Conservation (phyloP, 2,888 invertebrate species). For the Branchipolynoe longqiensis region DNA sequence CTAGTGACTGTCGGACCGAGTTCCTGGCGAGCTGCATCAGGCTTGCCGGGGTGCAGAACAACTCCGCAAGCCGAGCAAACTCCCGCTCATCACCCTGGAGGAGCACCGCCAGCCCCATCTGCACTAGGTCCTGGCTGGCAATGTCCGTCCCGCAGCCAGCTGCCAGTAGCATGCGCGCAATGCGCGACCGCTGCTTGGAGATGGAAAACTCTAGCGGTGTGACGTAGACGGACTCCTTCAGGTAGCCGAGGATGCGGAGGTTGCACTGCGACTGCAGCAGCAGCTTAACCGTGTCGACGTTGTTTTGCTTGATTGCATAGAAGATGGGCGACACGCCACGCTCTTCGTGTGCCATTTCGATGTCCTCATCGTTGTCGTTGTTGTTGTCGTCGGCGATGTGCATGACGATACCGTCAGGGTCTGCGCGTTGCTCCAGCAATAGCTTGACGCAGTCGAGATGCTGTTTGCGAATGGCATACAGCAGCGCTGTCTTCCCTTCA, state of each 20-base stretch:
- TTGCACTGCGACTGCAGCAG: slow-evolving; percentile 21
- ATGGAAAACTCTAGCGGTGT: slow-evolving; percentile 13
- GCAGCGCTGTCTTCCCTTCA: slow-evolving; percentile 71
- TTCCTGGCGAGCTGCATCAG: slow-evolving; percentile 31
- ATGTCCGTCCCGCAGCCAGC: background rate
- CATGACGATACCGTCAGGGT: slow-evolving; percentile 42
- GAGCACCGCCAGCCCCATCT: background rate
- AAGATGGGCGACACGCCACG: slow-evolving; percentile 21
- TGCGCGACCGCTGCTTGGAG: background rate
- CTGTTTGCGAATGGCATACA: slow-evolving; percentile 67
- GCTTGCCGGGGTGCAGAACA: background rate
- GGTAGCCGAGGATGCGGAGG: slow-evolving; percentile 12
- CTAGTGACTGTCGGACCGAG: background rate
- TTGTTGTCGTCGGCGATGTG: no score
- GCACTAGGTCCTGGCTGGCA: background rate
- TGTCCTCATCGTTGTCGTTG: background rate
- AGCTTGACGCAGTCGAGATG: slow-evolving; percentile 46
- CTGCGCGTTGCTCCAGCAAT: slow-evolving; percentile 52
- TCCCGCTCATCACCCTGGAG: slow-evolving; percentile 3
- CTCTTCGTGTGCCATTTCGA: background rate
- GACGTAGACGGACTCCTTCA: background rate
- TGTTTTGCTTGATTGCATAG: slow-evolving; percentile 41
- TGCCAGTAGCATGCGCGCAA: slow-evolving; percentile 25
- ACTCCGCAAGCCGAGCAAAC: background rate
- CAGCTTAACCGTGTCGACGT: background rate